phyloP scores from a whole-genome alignment of 2,888 invertebrate species.

The Apamea sordens region DNA sequence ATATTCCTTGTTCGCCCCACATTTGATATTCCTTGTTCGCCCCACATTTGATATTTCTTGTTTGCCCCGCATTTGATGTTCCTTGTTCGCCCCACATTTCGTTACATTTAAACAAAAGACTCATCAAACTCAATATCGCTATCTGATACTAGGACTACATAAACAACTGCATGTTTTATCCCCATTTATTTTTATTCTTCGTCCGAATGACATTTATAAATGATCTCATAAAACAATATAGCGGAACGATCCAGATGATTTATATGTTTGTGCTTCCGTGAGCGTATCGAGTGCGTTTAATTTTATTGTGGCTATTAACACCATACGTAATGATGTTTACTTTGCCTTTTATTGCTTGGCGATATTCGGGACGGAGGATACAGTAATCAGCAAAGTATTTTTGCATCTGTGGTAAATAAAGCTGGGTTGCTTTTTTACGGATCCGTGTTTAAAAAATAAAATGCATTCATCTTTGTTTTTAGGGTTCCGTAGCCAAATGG shows the following conservation, averaged over 20 bases:
- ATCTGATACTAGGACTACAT: constrained; percentile 10
- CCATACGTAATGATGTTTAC: constrained; percentile 32
- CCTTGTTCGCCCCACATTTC: background rate
- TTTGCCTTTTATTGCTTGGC: constrained; percentile 18
- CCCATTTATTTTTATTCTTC: constrained; percentile 47
- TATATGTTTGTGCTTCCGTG: constrained; percentile 55
- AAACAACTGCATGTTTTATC: constrained; percentile 40
- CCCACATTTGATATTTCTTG: background rate
- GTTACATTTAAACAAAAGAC: background rate
- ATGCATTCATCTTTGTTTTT: rapidly evolving
- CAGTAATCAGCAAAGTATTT: constrained; percentile 7
- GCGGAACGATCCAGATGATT: constrained; percentile 55
- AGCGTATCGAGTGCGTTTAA: constrained; percentile 39
- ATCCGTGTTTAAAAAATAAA: background rate
- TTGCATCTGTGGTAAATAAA: background rate
- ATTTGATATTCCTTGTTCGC: background rate
- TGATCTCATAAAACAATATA: constrained; percentile 57
- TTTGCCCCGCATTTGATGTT: background rate
- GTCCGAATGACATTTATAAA: constrained; percentile 53
- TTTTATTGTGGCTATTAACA: constrained; percentile 54
- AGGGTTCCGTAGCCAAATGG: too few species aligned
- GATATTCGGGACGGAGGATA: constrained; percentile 5
- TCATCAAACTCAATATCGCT: constrained; percentile 1
- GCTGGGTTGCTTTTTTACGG: background rate
- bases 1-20: background rate